These are phyloP conservation scores for Labrus mixtus DNA, from an alignment of 2,113 vertebrate species.

Conservation along the genomic window DNA sequence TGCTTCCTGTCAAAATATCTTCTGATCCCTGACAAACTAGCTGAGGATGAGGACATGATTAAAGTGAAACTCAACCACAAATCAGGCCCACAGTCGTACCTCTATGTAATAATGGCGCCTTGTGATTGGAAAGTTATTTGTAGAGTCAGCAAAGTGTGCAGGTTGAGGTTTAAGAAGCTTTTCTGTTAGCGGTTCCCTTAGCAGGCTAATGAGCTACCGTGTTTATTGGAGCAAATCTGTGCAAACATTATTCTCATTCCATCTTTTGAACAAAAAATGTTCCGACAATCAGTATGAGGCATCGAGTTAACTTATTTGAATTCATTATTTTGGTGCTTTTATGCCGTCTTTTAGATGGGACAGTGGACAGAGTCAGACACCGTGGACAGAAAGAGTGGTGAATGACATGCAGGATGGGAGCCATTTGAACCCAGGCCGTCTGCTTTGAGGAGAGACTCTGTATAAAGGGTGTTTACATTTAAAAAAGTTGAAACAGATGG, in stretches of 20 bases:
- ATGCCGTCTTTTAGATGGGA: too few species aligned
- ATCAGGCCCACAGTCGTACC: neutral
- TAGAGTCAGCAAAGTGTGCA: neutral
- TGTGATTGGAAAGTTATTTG: neutral
- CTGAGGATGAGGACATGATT: neutral
- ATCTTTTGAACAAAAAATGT: neutral
- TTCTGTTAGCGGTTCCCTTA: too few species aligned
- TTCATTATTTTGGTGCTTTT: too few species aligned
- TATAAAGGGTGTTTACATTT: too few species aligned
- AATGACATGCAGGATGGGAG: too few species aligned
- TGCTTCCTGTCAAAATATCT: neutral
- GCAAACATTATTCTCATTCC: neutral
- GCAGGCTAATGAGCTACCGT: neutral
- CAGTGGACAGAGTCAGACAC: too few species aligned
- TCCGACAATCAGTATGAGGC: too few species aligned
- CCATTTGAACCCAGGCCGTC: too few species aligned
- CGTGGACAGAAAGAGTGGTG: too few species aligned
- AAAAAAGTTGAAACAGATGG: too few species aligned
- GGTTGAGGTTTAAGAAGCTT: neutral
- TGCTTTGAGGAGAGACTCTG: too few species aligned
- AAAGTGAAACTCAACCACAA: neutral
- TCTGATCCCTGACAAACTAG: conserved; percentile 4
- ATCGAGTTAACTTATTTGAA: too few species aligned
- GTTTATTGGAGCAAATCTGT: neutral
- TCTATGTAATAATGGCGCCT: neutral